phyloP scores from a whole-genome alignment of 2,888 invertebrate genomes.

The Drosophila paramelanica region DNA sequence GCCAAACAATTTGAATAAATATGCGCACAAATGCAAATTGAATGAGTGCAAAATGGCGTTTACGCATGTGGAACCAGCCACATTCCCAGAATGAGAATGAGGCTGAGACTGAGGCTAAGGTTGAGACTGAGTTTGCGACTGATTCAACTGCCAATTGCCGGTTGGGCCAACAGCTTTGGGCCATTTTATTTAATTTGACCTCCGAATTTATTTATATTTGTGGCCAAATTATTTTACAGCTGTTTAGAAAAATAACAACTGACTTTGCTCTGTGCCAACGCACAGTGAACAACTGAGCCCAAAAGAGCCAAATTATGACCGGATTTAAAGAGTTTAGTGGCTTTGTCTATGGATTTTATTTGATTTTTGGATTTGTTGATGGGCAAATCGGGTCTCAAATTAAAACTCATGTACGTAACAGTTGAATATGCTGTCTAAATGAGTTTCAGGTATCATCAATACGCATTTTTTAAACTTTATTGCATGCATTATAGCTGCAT shows the following conservation, averaged over 20 bases:
- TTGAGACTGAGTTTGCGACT: constrained; percentile 2
- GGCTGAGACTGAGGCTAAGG: constrained; percentile 7
- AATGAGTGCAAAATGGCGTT: constrained; percentile 77
- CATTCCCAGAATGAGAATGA: constrained; percentile 15
- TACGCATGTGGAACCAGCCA: constrained; percentile 63
- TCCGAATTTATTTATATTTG: constrained; percentile 73
- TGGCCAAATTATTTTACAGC: constrained; percentile 82
- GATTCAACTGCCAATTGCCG: constrained; percentile 32
- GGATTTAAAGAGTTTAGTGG: no score
- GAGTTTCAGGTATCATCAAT: no score
- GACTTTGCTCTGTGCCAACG: constrained; percentile 42
- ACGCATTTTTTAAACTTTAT: no score
- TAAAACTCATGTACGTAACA: no score
- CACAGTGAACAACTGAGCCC: not conserved
- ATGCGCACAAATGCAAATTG: constrained; percentile 80
- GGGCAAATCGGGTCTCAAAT: not conserved
- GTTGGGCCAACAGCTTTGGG: constrained; percentile 26
- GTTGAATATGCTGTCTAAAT: no score
- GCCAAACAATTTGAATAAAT: constrained; percentile 78
- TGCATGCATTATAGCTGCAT: no score
- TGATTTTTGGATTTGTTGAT: constrained; percentile 28
- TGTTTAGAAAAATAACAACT: constrained; percentile 65
- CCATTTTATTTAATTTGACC: constrained; percentile 76
- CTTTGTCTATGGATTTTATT: constrained; percentile 28
- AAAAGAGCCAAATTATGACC: no score